Base-by-base conservation (phyloP, 2,113 vertebrate genomes). In the Onychorhynchus coronatus region DNA sequence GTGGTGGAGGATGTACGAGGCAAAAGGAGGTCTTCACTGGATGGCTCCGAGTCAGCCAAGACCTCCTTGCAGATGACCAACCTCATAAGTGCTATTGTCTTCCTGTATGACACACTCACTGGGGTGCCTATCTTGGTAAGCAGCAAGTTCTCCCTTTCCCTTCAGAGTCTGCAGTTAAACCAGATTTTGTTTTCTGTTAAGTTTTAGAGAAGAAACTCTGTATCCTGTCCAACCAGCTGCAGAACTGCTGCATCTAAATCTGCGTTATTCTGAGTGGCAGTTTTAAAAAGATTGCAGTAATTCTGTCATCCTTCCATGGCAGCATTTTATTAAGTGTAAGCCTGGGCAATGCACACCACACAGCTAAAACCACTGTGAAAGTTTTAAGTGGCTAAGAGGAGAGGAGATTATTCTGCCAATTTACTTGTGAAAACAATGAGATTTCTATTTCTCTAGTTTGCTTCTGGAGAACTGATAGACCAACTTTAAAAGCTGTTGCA, bases 121-220 rank as follows among this genome's bases (percentile, higher is more conserved):
- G 98, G 98, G 89, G 98, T 98, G 62, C 98, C 98, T 42, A 98
- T 98, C 97, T 95, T 98, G 98, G 98, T 98, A 98, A 98, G 98
- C 44, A 96, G 46, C 22, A 6, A 87, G 73, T 68, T 94, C 31
- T 87, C 74, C 23, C 41, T 89, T 72, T 72, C 85, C 70, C 50
- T 23, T 87, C 72, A 55, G 62, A 77, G 47, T 13, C 49, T 52
- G n/a, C 27, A 62, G 28, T 73, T 92, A 59, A 80, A 79, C 16
- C 63, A 79, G 33, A 49, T 82, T 84, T 55, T 19, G 0, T 1
- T 89, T 86, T 75, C 50, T 77, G 52, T 89, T 55, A 44, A 66
- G 83, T 85, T 94, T 59, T 47, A 81, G 70, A 75, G 68, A 68
- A 58, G 56, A 65, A 70, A n/a, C 59, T 88, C 49, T 70, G 33